phyloP scores from a whole-genome alignment of 2,888 invertebrate genomes.

The Megamerina dolium region DNA sequence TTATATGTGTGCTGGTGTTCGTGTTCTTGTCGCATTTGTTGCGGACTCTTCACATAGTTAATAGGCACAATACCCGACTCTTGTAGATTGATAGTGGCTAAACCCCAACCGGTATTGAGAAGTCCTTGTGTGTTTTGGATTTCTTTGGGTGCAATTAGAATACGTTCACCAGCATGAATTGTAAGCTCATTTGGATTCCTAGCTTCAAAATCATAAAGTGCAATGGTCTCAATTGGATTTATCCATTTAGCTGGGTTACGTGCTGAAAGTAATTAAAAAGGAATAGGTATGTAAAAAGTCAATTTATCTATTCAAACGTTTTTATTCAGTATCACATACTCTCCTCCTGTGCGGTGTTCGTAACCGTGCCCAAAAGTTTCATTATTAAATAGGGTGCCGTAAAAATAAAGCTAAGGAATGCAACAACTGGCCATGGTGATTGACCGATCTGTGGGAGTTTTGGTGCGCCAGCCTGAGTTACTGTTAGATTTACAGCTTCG shows the following conservation, averaged over 20 bases:
- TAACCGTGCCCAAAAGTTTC: conserved; percentile 63
- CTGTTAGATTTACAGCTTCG: conserved; percentile 41
- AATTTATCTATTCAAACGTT: too few relatives aligned
- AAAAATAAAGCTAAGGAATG: conserved; percentile 83
- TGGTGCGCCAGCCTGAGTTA: conserved; percentile 44
- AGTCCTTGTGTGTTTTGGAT: conserved; percentile 63
- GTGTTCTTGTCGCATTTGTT: conserved; percentile 29
- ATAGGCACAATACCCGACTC: conserved; percentile 61
- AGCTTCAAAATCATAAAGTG: conserved; percentile 70
- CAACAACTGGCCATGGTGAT: conserved; percentile 80
- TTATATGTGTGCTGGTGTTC: conserved; percentile 3
- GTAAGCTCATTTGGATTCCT: conserved; percentile 69
- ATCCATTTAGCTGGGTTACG: conserved; percentile 66
- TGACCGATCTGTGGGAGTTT: conserved; percentile 43
- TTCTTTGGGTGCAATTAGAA: conserved; percentile 77
- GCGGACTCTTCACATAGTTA: conserved; percentile 52
- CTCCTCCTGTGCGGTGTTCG: conserved; percentile 55
- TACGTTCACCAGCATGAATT: conserved; percentile 67
- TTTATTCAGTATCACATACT: conserved; percentile 52
- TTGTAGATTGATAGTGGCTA: conserved; percentile 56
- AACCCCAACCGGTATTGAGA: conserved; percentile 64
- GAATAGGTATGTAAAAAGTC: too few relatives aligned
- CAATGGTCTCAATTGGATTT: conserved; percentile 61
- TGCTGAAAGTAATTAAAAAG: too few relatives aligned
- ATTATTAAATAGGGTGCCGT: conserved; percentile 90